Evolutionary conservation across 30 jellyfish, hydroid and myxozoan species (phyloP).

Genomic region (Pelagia noctiluca): DNA sequence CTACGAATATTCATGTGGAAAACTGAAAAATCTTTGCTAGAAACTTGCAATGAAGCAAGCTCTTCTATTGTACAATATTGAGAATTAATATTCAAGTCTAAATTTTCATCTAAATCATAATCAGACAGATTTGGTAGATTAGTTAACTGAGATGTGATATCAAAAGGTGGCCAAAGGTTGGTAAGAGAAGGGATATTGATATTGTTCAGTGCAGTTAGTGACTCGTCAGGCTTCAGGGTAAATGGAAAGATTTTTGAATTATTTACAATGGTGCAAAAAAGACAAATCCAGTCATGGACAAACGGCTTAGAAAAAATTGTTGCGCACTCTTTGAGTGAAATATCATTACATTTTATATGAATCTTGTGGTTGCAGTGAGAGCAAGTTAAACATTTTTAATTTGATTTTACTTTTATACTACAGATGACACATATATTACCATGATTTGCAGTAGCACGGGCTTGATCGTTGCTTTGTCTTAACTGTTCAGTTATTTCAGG

Average conservation of each 20-base stretch:
- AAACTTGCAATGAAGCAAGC: constrained; percentile 37
- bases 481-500: constrained; percentile 22
- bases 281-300: constrained; percentile 41
- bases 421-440: constrained; percentile 29
- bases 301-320: constrained; percentile 35
- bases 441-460: constrained; percentile 20
- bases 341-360: constrained; percentile 55
- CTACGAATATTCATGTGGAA: constrained; percentile 34
- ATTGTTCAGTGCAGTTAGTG: constrained; percentile 46
- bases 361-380: constrained; percentile 41
- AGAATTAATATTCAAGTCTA: constrained; percentile 18
- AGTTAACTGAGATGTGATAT: constrained; percentile 30
- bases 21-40: constrained; percentile 30
- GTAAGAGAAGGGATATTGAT: constrained; percentile 56
- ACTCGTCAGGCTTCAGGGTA: constrained; percentile 50
- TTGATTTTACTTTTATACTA: constrained; percentile 36
- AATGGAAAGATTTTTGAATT: constrained; percentile 42
- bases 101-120: constrained; percentile 37
- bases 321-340: constrained; percentile 36
- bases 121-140: constrained; percentile 23
- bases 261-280: constrained; percentile 29
- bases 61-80: constrained; percentile 27
- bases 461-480: constrained; percentile 31
- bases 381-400: constrained; percentile 37
- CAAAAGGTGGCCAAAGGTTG: constrained; percentile 29